Percentiles rank a stretch among this genome's conserved stretches.
Conservation (phyloP, 2,797 vertebrate species). For the Cyprinodon diabolis region DNA sequence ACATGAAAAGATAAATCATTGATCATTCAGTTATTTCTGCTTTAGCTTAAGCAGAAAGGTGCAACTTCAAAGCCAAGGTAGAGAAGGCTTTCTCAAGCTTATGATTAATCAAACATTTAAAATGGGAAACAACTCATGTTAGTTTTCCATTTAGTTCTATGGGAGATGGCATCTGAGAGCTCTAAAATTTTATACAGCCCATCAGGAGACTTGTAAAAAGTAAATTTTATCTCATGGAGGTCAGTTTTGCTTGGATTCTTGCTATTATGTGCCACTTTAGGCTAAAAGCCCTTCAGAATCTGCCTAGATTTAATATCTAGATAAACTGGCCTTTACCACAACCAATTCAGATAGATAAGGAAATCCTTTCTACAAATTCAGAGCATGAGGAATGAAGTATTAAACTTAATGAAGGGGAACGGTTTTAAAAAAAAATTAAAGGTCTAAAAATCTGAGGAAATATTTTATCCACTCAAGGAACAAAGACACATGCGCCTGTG, state of each 20-base stretch:
- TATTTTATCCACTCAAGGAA: constrained; percentile 5
- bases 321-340: constrained; percentile 6
- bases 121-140: background rate
- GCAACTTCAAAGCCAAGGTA: background rate
- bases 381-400: background rate
- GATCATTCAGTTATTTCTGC: background rate
- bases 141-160: background rate
- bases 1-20: background rate
- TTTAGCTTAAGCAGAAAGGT: background rate
- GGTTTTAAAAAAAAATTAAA: background rate
- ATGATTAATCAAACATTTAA: background rate
- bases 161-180: background rate
- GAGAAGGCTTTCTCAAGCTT: background rate
- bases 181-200: background rate
- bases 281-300: constrained; percentile 1
- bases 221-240: background rate
- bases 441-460: background rate
- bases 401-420: background rate
- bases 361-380: background rate
- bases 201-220: background rate
- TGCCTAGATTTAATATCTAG: background rate
- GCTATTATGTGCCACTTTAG: background rate
- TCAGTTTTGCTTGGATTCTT: background rate
- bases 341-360: constrained; percentile 1
- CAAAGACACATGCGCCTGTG: constrained; percentile 7